Evolutionary conservation across 2,888 invertebrate species (phyloP).

Genomic region (Coenonympha glycerion): DNA sequence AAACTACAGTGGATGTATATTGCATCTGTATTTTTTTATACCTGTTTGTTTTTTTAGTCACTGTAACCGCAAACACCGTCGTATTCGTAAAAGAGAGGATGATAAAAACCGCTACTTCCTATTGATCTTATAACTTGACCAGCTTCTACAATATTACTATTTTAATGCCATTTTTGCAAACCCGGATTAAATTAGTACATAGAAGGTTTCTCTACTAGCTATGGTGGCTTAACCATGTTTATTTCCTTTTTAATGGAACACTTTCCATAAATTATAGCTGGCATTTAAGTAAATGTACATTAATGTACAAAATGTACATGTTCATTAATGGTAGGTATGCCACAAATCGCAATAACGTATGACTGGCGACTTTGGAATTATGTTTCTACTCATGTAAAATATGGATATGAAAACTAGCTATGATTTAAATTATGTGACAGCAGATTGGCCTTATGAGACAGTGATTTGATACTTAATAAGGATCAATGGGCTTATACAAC

Average conservation of each 20-base stretch:
- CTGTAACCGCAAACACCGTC: too few species aligned
- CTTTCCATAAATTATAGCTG: too few species aligned
- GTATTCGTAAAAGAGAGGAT: too few species aligned
- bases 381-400: not conserved
- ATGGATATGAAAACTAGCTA: not conserved
- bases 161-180: not conserved
- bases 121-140: not conserved
- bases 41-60: too few species aligned
- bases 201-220: not conserved
- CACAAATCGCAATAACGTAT: not conserved
- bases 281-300: too few species aligned
- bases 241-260: not conserved
- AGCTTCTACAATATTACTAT: not conserved
- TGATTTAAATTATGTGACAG: conserved; percentile 29
- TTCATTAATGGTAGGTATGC: too few species aligned
- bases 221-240: not conserved
- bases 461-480: conserved; percentile 34
- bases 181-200: not conserved
- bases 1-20: too few species aligned
- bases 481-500: conserved; percentile 43
- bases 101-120: too few species aligned
- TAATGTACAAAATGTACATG: too few species aligned
- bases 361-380: not conserved
- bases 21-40: too few species aligned
- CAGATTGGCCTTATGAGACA: conserved; percentile 33